Evolutionary conservation across 53 echinoderm and acorn worm species (phyloP), one percentile per base, ranked within the genome.

Genomic region (Apostichopus leukothele): DNA sequence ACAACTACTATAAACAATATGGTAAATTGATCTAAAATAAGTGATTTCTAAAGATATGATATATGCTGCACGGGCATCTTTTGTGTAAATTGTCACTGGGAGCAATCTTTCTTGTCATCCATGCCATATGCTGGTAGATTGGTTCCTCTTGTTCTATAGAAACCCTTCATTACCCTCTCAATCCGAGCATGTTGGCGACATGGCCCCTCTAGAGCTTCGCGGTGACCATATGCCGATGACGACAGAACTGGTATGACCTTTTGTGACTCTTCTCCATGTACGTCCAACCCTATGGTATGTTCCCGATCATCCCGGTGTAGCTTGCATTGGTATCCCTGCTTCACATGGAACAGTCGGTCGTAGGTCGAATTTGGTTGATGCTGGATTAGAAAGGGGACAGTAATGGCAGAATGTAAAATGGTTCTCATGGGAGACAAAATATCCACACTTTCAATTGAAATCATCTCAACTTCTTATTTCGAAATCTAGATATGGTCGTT

Each of bases 81-180:
- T 39, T 39, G 39, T 39, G 39, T 39, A 39, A 39, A 39, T 12
- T 18, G 6, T 79, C 12, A 66, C 12, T 86, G 75, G 10, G 83
- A 85, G 19, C 86, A 68, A 26, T 90, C 86, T n/a, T 83, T 52
- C 10, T 61, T 20, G 67, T 87, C 78, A 68, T 96, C 94, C 6
- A 92, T 94, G 67, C 91, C 97, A 68, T 91, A 95, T 57, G 91
- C 94, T 2, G 97, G 95, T 66, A 96, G 88, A 61, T 97, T 97
- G 12, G 97, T 97, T 51, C 97, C 97, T n/a, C 97, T 91, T n/a
- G 95, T 91, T 19, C 97, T 88, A 88, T 97, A 97, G 86, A 97
- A 97, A 14, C 97, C 97, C 88, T 97, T 97, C 94, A 97, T 93
- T 76, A 97, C 95, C 39, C 90, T 89, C 86, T 97, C 97, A 81